Evolutionary conservation across 2,113 vertebrate genomes (phyloP), one percentile per base, ranked within the genome.

Genomic region (Seriola dumerili): DNA sequence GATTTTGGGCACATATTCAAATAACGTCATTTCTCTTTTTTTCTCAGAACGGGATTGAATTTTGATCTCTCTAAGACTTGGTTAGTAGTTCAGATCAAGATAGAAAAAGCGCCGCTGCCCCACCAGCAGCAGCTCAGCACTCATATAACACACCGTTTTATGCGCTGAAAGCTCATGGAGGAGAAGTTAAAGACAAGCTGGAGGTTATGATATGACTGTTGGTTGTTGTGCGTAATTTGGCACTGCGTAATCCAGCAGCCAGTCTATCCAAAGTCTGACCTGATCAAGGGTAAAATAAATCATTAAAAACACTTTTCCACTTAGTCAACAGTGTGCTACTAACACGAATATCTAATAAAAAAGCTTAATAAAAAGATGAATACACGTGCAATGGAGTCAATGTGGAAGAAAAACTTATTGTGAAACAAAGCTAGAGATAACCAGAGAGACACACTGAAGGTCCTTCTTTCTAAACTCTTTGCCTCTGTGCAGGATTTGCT

Each of bases 1-100:
- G 97, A 97, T 97, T 98, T 99, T 98, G 97, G 98, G 97, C 98
- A 97, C 92, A 91, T 94, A 95, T 96, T 99, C 97, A 99, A 98
- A 99, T 98, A 96, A 98, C 97, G 98, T 98, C 97, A 98, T 98
- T 97, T 96, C 96, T 95, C 94, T 96, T 95, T 95, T 95, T 96
- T 88, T 91, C 94, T 93, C 83, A 89, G 91, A 93, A 94, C 74
- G 85, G 92, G 90, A 92, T 91, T 90, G 93, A 94, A 92, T 95
- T 94, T 94, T 93, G 94, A 95, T 94, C 93, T 94, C 91, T 89
- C 81, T 87, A 88, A 88, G 93, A 91, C 88, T 94, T 91, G 83
- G 81, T 87, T 87, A 85, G 81, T 90, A 84, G 79, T 91, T 91
- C 80, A 89, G 83, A 85, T 91, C 84, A 80, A 78, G 85, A 83